Base-by-base conservation (phyloP, 2,888 invertebrate genomes). In the Colletes collaris region DNA sequence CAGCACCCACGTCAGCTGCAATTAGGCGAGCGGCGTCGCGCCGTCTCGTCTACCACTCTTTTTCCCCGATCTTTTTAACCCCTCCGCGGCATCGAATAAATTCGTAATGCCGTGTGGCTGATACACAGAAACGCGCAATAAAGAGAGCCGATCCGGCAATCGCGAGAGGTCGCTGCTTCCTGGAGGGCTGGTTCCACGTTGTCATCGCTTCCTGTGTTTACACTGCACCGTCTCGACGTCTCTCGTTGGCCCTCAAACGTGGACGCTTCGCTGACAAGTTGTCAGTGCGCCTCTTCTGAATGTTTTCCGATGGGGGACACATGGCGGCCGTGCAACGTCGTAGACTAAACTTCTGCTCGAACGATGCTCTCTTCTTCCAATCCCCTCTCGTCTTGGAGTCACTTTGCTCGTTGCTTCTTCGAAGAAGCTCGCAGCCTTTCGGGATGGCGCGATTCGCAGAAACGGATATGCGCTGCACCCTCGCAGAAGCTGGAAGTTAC, bases 251-350 rank as follows among this genome's bases (percentile, higher is more conserved):
- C 82, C 85, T 83, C 84, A 69, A 87, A 86, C 81, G 81, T 82
- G 76, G 87, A 84, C 83, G 82, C 83, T 76, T 79, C 79, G 87
- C 86, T 89, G 90, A 90, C 90, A 87, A 89, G 82, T 86, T 89
- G 90, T 90, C 89, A 90, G 88, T 84, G 73, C 58, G 74, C 86
- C 78, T 88, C 88, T 84, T 84, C 79, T 80, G 60, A 69, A 81
- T 88, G 87, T 88, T 88, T 87, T 88, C 87, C 81, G 88, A 89
- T 76, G 79, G 78, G 69, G 68, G 84, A 86, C 89, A 88, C 83
- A 88, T 89, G 88, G 89, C 76, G 68, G 64, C 79, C 87, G 88
- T 80, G 81, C 85, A 79, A 82, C 86, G 8, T 64, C 84, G 79
- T 74, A 87, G 84, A 86, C 88, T 88, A 86, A 88, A 88, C 86